These are phyloP conservation scores for Lissocephala sabroskyi DNA, from an alignment of 2,888 invertebrate genomes.

Conservation along the genomic window DNA sequence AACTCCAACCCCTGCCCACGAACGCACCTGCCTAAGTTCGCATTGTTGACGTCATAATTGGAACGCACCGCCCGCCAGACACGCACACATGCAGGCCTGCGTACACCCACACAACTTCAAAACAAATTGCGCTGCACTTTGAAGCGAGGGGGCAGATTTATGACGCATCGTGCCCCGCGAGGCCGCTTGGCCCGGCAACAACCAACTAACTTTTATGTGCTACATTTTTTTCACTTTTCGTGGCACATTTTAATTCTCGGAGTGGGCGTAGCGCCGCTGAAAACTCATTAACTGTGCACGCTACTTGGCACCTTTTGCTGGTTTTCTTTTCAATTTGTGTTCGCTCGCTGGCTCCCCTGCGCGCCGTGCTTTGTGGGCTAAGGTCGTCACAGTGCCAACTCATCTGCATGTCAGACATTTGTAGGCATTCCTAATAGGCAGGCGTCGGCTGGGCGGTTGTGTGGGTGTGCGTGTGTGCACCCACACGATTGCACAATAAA, in stretches of 20 bases:
- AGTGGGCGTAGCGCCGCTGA: constrained; percentile 9
- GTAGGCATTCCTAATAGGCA: constrained; percentile 24
- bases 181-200: background rate
- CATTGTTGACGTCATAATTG: constrained; percentile 60
- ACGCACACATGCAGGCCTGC: background rate
- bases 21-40: no score
- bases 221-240: constrained; percentile 52
- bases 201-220: constrained; percentile 30
- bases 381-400: constrained; percentile 43
- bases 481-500: constrained; percentile 58
- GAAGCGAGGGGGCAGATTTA: constrained; percentile 43
- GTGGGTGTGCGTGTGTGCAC: constrained; percentile 32
- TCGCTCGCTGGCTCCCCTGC: constrained; percentile 25
- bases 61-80: constrained; percentile 35
- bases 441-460: constrained; percentile 8
- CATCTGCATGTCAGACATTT: constrained; percentile 48
- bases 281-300: constrained; percentile 66
- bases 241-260: constrained; percentile 54
- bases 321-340: constrained; percentile 34
- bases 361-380: constrained; percentile 45
- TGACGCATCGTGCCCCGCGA: constrained; percentile 35
- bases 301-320: constrained; percentile 59
- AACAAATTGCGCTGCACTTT: constrained; percentile 61
- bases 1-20: no score
- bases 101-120: constrained; percentile 24